Base-by-base conservation (phyloP, 2,113 vertebrate genomes). In the Acinonyx jubatus region DNA sequence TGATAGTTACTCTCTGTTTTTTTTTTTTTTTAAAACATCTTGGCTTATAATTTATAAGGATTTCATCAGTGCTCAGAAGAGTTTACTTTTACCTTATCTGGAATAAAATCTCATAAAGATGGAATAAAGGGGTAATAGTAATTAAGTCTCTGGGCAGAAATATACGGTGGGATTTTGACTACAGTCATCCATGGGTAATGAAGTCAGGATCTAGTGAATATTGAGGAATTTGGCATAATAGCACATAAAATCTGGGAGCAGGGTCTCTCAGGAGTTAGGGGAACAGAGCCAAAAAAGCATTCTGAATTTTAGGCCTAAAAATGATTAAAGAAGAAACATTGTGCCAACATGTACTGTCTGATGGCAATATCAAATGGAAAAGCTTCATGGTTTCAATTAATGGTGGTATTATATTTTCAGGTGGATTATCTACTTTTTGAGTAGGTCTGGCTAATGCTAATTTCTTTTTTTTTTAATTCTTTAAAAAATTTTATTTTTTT, bases 1-100 rank as follows among this genome's bases (percentile, higher is more conserved):
- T 98, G 89, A 90, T 97, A 50, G 45, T 76, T 36, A 25, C 52
- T 23, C 1, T 33, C 15, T 73, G 21, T 57, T 84, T 98, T n/a
- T 33, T 88, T 76, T 52, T 95, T 91, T 96, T 96, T 97, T 71
- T 98, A 95, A 91, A 82, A 96, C 10, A 92, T 23, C 89, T 91
- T 33, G n/a, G 52, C 74, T 96, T 97, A 92, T 97, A 86, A 92
- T 97, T 57, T 97, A 81, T 87, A 97, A 87, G 57, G 82, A 83
- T 96, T 97, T 94, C 61, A 87, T 71, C 69, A 50, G n/a, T 97
- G 68, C 89, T 97, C 92, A 98, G 94, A 87, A 86, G 55, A 94
- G n/a, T 63, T 92, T 86, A 65, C 65, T 84, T 87, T 90, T 92
- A 85, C 21, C 15, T 2, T 88, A 23, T 79, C 45, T 91, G 45